Evolutionary conservation across 2,113 vertebrate species (phyloP).

Genomic region (Scomber colias): DNA sequence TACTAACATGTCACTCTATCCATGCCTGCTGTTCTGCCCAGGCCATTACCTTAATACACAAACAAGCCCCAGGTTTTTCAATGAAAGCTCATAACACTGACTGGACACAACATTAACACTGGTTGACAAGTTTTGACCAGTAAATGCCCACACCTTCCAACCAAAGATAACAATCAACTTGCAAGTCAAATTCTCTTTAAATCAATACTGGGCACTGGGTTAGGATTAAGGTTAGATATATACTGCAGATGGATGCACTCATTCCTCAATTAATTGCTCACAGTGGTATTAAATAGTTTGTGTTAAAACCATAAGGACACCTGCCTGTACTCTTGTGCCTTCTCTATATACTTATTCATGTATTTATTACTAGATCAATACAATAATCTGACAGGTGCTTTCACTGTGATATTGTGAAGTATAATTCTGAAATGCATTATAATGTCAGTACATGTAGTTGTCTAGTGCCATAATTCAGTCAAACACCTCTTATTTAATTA

Average conservation of each 20-base stretch:
- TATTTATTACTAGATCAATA: too few relatives aligned
- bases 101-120: conserved; percentile 18
- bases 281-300: neutral
- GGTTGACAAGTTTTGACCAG: neutral
- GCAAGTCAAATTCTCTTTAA: neutral
- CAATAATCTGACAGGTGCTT: too few relatives aligned
- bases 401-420: too few relatives aligned
- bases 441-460: too few relatives aligned
- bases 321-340: too few relatives aligned
- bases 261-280: neutral
- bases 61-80: neutral
- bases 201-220: neutral
- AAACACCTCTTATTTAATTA: neutral
- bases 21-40: neutral
- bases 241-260: neutral
- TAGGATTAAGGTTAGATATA: neutral
- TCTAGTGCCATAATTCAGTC: too few relatives aligned
- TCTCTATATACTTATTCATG: too few relatives aligned
- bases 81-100: neutral
- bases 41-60: neutral
- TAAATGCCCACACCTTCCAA: neutral
- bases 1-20: neutral
- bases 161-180: neutral
- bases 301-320: neutral
- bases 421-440: too few relatives aligned